Base-by-base conservation (phyloP, 2,888 invertebrate species). In the Rhimphoctona megacephalus region DNA sequence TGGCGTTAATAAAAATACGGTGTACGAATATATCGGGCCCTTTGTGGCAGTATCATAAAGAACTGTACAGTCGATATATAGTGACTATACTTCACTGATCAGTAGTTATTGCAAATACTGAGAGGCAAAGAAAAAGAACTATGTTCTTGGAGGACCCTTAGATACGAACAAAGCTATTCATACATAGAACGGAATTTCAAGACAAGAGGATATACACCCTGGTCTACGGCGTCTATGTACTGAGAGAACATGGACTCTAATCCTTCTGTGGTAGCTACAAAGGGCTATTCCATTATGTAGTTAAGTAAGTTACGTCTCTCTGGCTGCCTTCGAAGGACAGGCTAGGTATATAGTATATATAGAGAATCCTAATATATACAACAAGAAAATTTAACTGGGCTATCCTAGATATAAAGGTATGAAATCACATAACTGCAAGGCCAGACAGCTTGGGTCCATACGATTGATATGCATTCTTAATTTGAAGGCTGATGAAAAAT, bases 301-400 rank as follows among this genome's bases (percentile, higher is more conserved):
- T 86, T 91, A 92, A 91, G 89, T 90, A 87, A 87, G 90, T 91
- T 92, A 90, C 89, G 89, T 88, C 88, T 82, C 82, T 85, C 82
- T 81, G 83, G 88, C 85, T 89, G 83, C 67, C 69, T 83, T 76
- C 74, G 69, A 74, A 85, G 82, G 61, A 85, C 82, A 49, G 33
- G 9, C 19, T 57, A 57, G 19, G 30, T 64, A 52, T 61, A 49
- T 19, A 57, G 22, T 57, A 39, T 64, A 43, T 33, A 64, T 17
- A 49, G 36, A 54, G 73, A 69, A 67, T 52, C 14, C 43, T 43
- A 11, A 0, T 43, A 43, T 43, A 43, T 11, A 8, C 9, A 43
- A 43, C 11, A 43, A 43, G 43, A 43, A 2, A 43, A 43, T 11
- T 43, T 43, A 77, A 78, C 70, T 49, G 52, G n/a, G 64, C 52